A percentile compares a stretch with the other conserved stretches of the same genome.
phyloP scores from a whole-genome alignment of 2,797 vertebrate species.

The Hoplostethus mediterraneus region DNA sequence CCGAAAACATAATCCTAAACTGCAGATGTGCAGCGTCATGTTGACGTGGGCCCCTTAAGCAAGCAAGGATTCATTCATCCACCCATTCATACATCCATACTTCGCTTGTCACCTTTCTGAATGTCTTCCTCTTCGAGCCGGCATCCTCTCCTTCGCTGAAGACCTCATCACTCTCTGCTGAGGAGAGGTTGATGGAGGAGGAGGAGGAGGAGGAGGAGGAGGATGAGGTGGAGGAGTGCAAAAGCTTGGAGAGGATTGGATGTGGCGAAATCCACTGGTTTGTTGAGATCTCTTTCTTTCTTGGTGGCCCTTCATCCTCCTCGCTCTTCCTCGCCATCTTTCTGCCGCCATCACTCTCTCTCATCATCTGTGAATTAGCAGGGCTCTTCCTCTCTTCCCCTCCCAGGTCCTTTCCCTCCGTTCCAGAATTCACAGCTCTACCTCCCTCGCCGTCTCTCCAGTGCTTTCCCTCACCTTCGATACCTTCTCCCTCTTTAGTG shows the following conservation, averaged over 20 bases:
- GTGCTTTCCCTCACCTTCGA: conserved; percentile 21
- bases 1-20: not conserved
- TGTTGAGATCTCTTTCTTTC: not conserved
- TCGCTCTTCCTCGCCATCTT: conserved; percentile 17
- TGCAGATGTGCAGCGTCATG: not conserved
- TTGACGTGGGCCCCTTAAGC: too few relatives aligned
- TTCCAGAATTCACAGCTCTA: conserved; percentile 32
- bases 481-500: conserved; percentile 13
- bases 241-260: conserved; percentile 73
- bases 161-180: conserved; percentile 86
- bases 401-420: conserved; percentile 10
- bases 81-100: not conserved
- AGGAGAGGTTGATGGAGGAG: conserved; percentile 83
- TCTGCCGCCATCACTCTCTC: conserved; percentile 11
- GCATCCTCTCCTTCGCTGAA: conserved; percentile 85
- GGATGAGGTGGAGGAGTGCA: conserved; percentile 74
- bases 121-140: conserved; percentile 68
- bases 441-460: conserved; percentile 14
- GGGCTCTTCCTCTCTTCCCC: conserved; percentile 2
- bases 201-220: conserved; percentile 54
- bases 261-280: conserved; percentile 58
- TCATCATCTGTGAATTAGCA: not conserved
- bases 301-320: not conserved
- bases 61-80: not conserved
- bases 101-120: conserved; percentile 79